Percentiles rank a stretch among this genome's conserved stretches.
phyloP scores from a whole-genome alignment of 2,113 vertebrate species.

The Ailuropoda melanoleuca region DNA sequence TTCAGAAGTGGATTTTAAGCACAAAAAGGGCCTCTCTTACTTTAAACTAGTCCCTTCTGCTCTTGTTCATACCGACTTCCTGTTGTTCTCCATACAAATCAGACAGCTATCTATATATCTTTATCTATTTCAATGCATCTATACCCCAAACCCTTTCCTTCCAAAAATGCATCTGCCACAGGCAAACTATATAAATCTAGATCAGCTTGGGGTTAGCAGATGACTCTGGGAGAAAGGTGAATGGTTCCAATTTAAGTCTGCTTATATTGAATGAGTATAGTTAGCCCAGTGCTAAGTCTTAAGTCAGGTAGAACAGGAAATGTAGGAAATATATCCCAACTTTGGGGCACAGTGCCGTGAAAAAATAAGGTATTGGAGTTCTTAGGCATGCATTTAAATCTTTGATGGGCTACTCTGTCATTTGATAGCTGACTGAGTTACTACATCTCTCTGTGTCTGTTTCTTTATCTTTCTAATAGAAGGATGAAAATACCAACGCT shows the following conservation, averaged over 20 bases:
- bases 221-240: background rate
- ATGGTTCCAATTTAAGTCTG: background rate
- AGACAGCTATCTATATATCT: background rate
- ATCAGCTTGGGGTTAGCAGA: background rate
- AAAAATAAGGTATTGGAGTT: background rate
- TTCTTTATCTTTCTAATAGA: background rate
- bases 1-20: conserved; percentile 42
- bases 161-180: background rate
- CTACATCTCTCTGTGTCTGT: background rate
- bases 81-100: background rate
- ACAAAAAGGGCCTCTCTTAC: conserved; percentile 50
- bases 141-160: background rate
- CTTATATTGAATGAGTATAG: background rate
- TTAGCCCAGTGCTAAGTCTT: background rate
- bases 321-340: background rate
- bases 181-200: background rate
- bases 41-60: background rate
- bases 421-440: background rate
- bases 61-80: background rate
- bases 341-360: background rate
- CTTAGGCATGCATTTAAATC: background rate
- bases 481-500: background rate
- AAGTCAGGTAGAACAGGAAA: background rate
- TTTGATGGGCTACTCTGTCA: background rate
- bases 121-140: background rate